Percentiles rank a stretch among this genome's conserved stretches.
These are phyloP conservation scores for Netelia virgata DNA, from an alignment of 2,888 invertebrate species.

Conservation along the genomic window DNA sequence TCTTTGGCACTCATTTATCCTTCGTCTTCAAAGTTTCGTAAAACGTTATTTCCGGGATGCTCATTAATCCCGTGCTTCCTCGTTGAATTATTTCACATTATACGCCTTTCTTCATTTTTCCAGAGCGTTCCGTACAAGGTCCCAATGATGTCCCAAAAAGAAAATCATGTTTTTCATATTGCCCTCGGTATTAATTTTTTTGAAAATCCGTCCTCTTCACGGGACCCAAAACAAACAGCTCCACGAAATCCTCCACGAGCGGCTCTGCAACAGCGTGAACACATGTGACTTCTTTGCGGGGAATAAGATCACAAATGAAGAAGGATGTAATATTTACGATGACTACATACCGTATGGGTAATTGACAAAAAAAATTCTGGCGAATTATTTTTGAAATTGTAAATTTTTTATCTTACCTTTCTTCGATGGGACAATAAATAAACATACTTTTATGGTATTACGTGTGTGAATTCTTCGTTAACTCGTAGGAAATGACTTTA, in stretches of 20 bases:
- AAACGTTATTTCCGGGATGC: not conserved
- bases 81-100: not conserved
- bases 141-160: not conserved
- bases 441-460: slow-evolving; percentile 72
- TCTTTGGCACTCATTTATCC: not conserved
- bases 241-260: slow-evolving; percentile 39
- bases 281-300: slow-evolving; percentile 24
- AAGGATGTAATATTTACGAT: slow-evolving; percentile 44
- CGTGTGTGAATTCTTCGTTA: slow-evolving; percentile 1
- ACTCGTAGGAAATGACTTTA: not conserved
- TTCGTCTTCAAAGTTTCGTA: not conserved
- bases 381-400: slow-evolving; percentile 72
- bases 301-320: slow-evolving; percentile 29
- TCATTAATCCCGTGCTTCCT: not conserved
- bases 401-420: slow-evolving; percentile 77
- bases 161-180: not conserved
- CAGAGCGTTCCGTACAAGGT: not conserved
- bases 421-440: slow-evolving; percentile 81
- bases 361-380: slow-evolving; percentile 63
- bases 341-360: slow-evolving; percentile 27
- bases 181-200: slow-evolving; percentile 26
- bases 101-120: not conserved
- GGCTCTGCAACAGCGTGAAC: slow-evolving; percentile 24
- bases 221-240: slow-evolving; percentile 43
- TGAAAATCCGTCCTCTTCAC: slow-evolving; percentile 29